Percentiles rank a stretch among this genome's conserved stretches.
These are phyloP conservation scores for Sylvicola fuscatus DNA, from an alignment of 2,888 invertebrate genomes.

Conservation along the genomic window DNA sequence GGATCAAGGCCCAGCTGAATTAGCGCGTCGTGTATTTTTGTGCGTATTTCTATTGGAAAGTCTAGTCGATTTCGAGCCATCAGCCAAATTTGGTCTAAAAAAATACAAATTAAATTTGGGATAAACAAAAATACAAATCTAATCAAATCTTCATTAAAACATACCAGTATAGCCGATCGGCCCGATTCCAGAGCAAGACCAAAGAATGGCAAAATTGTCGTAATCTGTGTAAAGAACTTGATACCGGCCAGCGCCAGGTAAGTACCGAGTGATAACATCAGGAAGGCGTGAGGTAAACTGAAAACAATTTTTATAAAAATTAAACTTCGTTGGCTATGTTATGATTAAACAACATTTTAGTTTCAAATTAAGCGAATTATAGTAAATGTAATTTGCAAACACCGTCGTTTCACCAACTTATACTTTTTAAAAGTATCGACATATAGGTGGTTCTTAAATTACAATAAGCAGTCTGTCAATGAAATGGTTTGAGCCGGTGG, in stretches of 20 bases:
- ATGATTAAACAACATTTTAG: no score
- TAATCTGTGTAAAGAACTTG: slow-evolving; percentile 53
- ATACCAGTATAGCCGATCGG: slow-evolving; percentile 35
- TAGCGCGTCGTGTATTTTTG: slow-evolving; percentile 41
- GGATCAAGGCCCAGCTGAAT: slow-evolving; percentile 38
- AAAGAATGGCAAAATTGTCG: slow-evolving; percentile 45
- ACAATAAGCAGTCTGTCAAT: no score
- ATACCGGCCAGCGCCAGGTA: slow-evolving; percentile 54
- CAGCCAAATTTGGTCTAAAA: slow-evolving; percentile 50
- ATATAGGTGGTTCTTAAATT: no score
- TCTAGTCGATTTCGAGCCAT: slow-evolving; percentile 40
- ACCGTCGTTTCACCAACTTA: no score
- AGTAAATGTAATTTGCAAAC: no score
- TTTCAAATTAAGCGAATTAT: no score
- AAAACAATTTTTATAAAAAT: background rate
- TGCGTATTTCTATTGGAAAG: slow-evolving; percentile 38
- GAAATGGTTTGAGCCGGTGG: no score
- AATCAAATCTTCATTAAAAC: slow-evolving; percentile 2
- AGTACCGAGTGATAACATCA: slow-evolving; percentile 37
- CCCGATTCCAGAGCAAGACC: slow-evolving; percentile 49
- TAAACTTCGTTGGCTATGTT: background rate
- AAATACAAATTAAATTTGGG: background rate
- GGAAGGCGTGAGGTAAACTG: slow-evolving; percentile 42
- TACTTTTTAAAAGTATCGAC: no score
- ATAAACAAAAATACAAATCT: slow-evolving; percentile 7